phyloP scores from a whole-genome alignment of 2,797 vertebrate genomes.

The Tympanoctomys barrerae region DNA sequence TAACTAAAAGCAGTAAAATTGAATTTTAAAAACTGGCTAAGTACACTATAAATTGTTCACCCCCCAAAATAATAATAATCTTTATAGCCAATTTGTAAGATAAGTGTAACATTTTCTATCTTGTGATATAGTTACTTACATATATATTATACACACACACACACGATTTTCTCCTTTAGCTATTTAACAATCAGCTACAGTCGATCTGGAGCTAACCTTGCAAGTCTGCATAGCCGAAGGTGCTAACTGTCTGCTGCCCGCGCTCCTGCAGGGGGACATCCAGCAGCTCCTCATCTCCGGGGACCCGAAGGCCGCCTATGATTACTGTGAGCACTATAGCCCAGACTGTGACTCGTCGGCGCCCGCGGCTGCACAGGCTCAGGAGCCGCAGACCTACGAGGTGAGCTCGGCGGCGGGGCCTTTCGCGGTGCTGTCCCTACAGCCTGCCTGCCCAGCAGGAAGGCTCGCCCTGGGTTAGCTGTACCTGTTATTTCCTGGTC shows the following conservation, averaged over 20 bases:
- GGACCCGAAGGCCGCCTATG: slow-evolving; percentile 96
- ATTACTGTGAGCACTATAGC: slow-evolving; percentile 99
- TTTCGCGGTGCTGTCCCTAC: too few relatives aligned
- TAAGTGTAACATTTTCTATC: neutral
- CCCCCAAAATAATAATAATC: neutral
- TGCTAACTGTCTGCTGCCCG: slow-evolving; percentile 40
- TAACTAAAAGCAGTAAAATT: neutral
- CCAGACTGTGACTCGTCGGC: slow-evolving; percentile 96
- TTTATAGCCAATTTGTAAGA: neutral
- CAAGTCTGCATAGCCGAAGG: fast-evolving
- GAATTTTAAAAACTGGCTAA: neutral
- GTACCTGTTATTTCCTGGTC: neutral
- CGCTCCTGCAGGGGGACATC: slow-evolving; percentile 95
- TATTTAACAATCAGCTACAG: neutral
- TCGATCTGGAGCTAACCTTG: neutral
- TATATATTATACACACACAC: neutral
- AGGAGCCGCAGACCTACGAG: slow-evolving; percentile 93
- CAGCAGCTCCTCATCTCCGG: slow-evolving; percentile 96
- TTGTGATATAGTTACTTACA: neutral
- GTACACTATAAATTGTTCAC: neutral
- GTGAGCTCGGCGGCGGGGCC: slow-evolving; percentile 85
- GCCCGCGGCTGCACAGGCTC: slow-evolving; percentile 93
- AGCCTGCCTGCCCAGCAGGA: too few relatives aligned
- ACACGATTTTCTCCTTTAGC: neutral
- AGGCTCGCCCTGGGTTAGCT: too few relatives aligned